Evolutionary conservation across 2,888 invertebrate species (phyloP).

Genomic region (Entomobrya proxima): DNA sequence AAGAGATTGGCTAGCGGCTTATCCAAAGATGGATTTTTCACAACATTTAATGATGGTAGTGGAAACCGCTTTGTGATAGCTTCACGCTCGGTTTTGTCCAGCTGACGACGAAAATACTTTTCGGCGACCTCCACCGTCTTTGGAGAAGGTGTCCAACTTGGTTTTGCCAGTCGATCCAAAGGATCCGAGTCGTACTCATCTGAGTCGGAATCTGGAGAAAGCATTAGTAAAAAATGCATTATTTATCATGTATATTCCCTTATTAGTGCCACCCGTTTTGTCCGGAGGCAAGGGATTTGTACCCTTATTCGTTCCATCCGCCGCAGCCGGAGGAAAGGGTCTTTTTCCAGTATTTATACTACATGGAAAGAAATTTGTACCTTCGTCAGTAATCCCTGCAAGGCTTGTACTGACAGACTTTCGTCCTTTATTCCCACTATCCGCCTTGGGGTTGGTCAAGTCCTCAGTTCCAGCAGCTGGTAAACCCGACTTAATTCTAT

Average conservation of each 20-base stretch:
- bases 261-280: neutral
- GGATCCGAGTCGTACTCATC: neutral
- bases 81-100: too few species aligned
- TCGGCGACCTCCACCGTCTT: neutral
- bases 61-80: too few species aligned
- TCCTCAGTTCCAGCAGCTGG: too few species aligned
- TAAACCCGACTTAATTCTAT: too few species aligned
- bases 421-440: too few species aligned
- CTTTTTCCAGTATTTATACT: too few species aligned
- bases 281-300: neutral
- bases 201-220: neutral
- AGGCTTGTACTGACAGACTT: neutral
- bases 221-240: neutral
- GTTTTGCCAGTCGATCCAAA: neutral
- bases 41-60: neutral
- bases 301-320: too few species aligned
- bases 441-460: too few species aligned
- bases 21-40: neutral
- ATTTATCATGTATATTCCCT: neutral
- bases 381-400: neutral
- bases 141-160: neutral
- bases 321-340: too few species aligned
- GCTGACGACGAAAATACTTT: neutral
- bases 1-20: neutral
- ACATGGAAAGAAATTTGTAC: neutral